Evolutionary conservation across 1,140 invertebrate species (phyloP).

Genomic region (Agraylea sexmaculata): DNA sequence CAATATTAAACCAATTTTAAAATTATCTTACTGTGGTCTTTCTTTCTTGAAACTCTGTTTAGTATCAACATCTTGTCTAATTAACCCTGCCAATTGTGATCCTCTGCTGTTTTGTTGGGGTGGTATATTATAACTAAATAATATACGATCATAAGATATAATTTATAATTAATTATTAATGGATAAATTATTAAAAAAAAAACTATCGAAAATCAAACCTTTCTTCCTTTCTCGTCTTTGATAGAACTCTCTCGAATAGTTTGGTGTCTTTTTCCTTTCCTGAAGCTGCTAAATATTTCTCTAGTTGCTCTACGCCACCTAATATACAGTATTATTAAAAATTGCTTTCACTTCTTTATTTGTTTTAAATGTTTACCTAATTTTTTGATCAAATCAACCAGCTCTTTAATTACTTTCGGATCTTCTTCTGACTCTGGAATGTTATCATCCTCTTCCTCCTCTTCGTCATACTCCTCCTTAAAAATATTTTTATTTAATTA

Average conservation of each 20-base stretch:
- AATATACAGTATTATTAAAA: constrained; percentile 9
- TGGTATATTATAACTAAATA: constrained; percentile 12
- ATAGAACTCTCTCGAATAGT: constrained; percentile 59
- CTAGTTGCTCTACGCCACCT: constrained; percentile 63
- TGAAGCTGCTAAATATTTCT: constrained; percentile 57
- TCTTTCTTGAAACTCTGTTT: constrained; percentile 34
- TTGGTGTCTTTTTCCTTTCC: constrained; percentile 29
- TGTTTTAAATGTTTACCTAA: constrained; percentile 40
- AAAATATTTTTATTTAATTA: constrained; percentile 17
- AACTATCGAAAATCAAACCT: constrained; percentile 10
- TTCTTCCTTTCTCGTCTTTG: constrained; percentile 16
- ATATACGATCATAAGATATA: not conserved
- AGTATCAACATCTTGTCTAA: constrained; percentile 26
- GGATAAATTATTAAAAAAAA: not conserved
- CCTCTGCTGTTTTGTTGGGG: constrained; percentile 47
- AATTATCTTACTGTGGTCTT: constrained; percentile 47
- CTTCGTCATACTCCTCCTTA: constrained; percentile 50
- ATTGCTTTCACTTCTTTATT: constrained; percentile 3
- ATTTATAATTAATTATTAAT: not conserved
- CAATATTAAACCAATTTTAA: not conserved
- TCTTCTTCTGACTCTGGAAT: constrained; percentile 52
- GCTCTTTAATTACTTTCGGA: constrained; percentile 70
- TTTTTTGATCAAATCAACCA: constrained; percentile 75
- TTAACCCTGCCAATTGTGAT: constrained; percentile 60
- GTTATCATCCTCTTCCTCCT: constrained; percentile 35